These are phyloP conservation scores for Labeo calbasu DNA, from an alignment of 2,797 vertebrate genomes.

Conservation along the genomic window DNA sequence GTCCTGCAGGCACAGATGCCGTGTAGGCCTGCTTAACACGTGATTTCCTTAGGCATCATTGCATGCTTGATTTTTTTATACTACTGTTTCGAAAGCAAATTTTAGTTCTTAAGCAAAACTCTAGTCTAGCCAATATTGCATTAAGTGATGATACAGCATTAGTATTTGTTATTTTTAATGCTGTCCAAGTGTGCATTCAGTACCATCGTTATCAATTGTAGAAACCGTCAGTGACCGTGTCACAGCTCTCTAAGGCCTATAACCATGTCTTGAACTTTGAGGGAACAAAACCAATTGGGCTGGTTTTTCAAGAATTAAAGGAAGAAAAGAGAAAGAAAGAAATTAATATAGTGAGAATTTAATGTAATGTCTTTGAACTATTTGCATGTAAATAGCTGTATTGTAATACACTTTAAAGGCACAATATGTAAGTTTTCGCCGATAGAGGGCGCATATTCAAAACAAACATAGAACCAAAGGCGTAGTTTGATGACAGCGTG, in stretches of 20 bases:
- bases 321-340: not conserved
- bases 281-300: not conserved
- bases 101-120: not conserved
- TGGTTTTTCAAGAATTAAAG: not conserved
- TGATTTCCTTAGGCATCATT: not conserved
- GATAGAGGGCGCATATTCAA: no score
- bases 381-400: not conserved
- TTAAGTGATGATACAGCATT: not conserved
- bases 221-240: not conserved
- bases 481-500: no score
- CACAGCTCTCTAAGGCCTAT: not conserved
- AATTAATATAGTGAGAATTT: not conserved
- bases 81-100: not conserved
- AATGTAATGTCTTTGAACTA: not conserved
- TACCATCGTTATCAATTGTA: not conserved
- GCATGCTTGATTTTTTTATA: not conserved
- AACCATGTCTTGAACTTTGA: not conserved
- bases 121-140: not conserved
- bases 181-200: not conserved
- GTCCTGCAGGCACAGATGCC: slow-evolving; percentile 16
- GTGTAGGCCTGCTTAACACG: slow-evolving; percentile 9
- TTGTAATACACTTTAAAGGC: not conserved
- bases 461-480: no score
- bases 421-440: no score
- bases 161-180: not conserved